Evolutionary conservation across 1,140 invertebrate genomes (phyloP).

Genomic region (Cotesia vestalis): DNA sequence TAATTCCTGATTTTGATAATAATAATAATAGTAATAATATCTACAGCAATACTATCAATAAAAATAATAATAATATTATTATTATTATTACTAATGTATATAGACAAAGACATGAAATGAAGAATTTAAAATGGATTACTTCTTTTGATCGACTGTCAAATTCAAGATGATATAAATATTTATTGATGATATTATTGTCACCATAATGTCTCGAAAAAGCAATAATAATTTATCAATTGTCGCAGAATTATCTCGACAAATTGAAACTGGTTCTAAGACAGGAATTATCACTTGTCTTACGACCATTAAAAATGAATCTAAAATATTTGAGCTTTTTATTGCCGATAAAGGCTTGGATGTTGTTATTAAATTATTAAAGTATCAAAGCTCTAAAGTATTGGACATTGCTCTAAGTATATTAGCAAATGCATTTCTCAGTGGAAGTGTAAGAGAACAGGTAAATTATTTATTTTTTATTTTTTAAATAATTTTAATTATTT

Average conservation of each 20-base stretch:
- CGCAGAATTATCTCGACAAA: conserved; percentile 45
- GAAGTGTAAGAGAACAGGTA: conserved; percentile 52
- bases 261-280: conserved; percentile 43
- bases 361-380: conserved; percentile 48
- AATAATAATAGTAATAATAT: too few species aligned
- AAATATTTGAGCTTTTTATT: conserved; percentile 48
- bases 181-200: neutral
- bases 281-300: conserved; percentile 48
- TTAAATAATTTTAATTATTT: conserved; percentile 23
- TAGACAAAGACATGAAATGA: neutral
- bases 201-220: conserved; percentile 46
- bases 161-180: neutral
- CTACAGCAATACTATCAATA: too few species aligned
- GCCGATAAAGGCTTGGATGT: conserved; percentile 45
- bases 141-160: neutral
- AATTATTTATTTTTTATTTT: conserved; percentile 16
- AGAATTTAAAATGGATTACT: neutral
- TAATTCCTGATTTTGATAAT: too few species aligned
- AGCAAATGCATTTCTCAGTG: conserved; percentile 51
- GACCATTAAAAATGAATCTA: conserved; percentile 49
- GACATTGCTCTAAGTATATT: conserved; percentile 55
- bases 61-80: too few species aligned
- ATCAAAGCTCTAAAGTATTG: conserved; percentile 47
- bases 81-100: too few species aligned
- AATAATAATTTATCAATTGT: conserved; percentile 42